Base-by-base conservation (phyloP, 2,113 vertebrate species). In the Semicossyphus pulcher region DNA sequence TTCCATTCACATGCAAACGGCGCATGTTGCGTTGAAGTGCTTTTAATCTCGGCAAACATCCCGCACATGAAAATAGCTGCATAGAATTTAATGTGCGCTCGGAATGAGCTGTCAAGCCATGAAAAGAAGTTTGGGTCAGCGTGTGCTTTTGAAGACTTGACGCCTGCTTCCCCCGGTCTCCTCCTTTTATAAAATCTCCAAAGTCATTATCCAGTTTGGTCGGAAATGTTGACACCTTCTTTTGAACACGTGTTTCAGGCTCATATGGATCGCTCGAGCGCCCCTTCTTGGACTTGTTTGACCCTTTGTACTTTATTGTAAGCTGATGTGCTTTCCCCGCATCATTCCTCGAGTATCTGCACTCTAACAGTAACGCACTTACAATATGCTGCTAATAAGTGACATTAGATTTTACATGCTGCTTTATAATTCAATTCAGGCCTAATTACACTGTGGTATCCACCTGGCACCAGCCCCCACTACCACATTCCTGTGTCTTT, bases 361-460 rank as follows among this genome's bases (percentile, higher is more conserved):
- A 18, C 12, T 52, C 10, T 58, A 32, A 60, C 59, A 70, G 65
- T 61, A 72, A 63, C 65, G 67, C 67, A 76, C 59, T 67, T 64
- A 60, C 81, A 84, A 81, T 77, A 81, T 86, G 72, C 63, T 58
- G 73, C 73, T 86, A 89, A 90, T 87, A 88, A 85, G 76, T 66
- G 60, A 76, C 73, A 88, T 82, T 85, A 47, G 86, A 80, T 86
- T 92, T 91, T 90, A 85, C 83, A 80, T 80, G 71, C 77, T 84
- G 83, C 73, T 89, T 88, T 89, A 78, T 66, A 92, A 92, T 90
- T 90, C 32, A 48, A 83, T 72, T 91, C 89, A 89, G 89, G 60
- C 86, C 91, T 92, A 93, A 94, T 94, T 92, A 93, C 77, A 57
- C 57, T 73, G 80, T 60, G 68, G 84, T 83, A 80, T 89, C 91